Conservation (phyloP, 2,888 invertebrate species). For the Caradrina clavipalpis region DNA sequence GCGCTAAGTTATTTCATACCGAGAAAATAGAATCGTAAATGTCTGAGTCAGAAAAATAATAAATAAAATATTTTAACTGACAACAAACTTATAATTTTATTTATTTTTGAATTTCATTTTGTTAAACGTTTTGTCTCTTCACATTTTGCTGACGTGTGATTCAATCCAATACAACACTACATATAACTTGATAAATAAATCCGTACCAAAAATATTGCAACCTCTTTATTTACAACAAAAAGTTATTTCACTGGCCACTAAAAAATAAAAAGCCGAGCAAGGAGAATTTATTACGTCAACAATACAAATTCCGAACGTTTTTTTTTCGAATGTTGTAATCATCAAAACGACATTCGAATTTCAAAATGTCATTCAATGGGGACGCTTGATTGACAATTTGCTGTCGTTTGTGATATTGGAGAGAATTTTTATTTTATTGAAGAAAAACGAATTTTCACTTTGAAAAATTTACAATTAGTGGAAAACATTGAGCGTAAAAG, state of each 20-base stretch:
- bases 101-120: not conserved
- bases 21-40: constrained; percentile 20
- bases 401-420: constrained; percentile 39
- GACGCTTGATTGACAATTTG: constrained; percentile 53
- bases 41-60: constrained; percentile 12
- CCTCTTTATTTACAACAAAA: constrained; percentile 17
- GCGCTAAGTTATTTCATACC: constrained; percentile 19
- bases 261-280: constrained; percentile 12
- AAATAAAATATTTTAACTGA: constrained; percentile 7
- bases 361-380: constrained; percentile 44
- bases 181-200: no score
- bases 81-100: not conserved
- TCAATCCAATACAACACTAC: no score
- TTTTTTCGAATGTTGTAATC: constrained; percentile 30
- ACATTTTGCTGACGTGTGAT: no score
- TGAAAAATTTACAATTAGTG: constrained; percentile 9
- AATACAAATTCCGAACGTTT: constrained; percentile 14
- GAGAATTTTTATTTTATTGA: constrained; percentile 30
- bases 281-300: constrained; percentile 14
- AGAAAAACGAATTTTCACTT: constrained; percentile 17
- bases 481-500: constrained; percentile 7
- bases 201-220: not conserved
- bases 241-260: constrained; percentile 20
- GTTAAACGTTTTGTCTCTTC: not conserved
- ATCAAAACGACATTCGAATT: constrained; percentile 55